phyloP scores from a whole-genome alignment of 2,888 invertebrate species.

The Nineta flava region DNA sequence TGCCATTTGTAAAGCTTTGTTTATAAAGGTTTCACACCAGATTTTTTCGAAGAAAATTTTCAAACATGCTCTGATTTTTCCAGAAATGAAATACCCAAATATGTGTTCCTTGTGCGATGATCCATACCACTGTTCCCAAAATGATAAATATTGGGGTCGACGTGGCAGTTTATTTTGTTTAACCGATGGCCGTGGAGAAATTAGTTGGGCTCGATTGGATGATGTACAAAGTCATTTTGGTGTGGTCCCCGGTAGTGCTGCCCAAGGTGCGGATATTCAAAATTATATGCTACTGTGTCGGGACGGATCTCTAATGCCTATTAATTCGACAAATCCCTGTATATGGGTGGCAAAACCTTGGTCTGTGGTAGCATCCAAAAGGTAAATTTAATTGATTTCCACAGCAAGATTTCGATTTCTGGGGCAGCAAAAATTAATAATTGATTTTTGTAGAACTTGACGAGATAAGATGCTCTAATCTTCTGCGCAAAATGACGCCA shows the following conservation, averaged over 20 bases:
- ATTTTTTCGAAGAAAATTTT: constrained; percentile 3
- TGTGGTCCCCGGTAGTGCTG: constrained; percentile 26
- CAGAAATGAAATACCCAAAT: constrained; percentile 47
- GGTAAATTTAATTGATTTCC: constrained; percentile 24
- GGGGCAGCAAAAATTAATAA: too few species aligned
- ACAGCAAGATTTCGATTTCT: too few species aligned
- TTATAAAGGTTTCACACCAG: too few species aligned
- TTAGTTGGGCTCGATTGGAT: constrained; percentile 65
- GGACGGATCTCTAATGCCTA: constrained; percentile 48
- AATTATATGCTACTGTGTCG: constrained; percentile 59
- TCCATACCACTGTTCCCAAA: constrained; percentile 38
- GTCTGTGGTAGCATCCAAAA: constrained; percentile 53
- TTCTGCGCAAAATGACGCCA: too few species aligned
- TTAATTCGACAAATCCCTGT: constrained; percentile 44
- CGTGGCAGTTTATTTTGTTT: constrained; percentile 69
- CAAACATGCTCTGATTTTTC: constrained; percentile 1
- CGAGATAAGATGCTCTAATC: too few species aligned
- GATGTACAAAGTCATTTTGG: constrained; percentile 51
- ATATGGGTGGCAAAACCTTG: constrained; percentile 67
- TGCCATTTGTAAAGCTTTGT: constrained; percentile 2
- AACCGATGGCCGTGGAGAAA: constrained; percentile 59
- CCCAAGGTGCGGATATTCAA: constrained; percentile 23
- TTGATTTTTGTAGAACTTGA: too few species aligned
- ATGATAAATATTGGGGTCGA: constrained; percentile 71
- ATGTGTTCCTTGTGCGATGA: constrained; percentile 57